These are phyloP conservation scores for Acanthosepion pharaonis DNA, from an alignment of 2,888 invertebrate species.

Conservation along the genomic window DNA sequence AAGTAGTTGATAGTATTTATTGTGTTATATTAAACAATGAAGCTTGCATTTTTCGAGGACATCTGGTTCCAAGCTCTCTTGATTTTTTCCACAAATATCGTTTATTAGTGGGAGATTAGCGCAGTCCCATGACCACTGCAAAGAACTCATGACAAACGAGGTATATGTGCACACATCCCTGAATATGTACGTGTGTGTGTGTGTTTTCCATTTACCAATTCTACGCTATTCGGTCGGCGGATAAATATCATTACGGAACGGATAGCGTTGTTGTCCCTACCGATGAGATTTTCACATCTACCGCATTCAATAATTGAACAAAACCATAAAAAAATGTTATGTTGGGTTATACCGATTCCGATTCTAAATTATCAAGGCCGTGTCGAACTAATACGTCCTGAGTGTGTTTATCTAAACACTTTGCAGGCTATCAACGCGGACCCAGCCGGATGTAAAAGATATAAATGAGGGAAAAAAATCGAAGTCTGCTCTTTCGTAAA, in stretches of 20 bases:
- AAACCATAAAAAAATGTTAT: neutral
- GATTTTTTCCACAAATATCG: neutral
- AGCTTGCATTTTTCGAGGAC: neutral
- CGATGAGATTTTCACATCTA: neutral
- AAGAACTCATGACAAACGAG: neutral
- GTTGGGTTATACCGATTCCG: neutral
- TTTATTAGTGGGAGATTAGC: neutral
- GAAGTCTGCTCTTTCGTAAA: neutral
- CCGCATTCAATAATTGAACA: neutral
- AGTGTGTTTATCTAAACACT: neutral
- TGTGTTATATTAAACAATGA: neutral
- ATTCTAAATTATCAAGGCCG: neutral
- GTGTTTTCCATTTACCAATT: too few species aligned
- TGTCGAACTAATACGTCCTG: neutral
- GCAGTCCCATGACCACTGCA: neutral
- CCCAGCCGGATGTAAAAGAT: neutral
- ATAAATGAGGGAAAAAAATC: neutral
- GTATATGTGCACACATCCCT: neutral
- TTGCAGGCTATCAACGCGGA: neutral
- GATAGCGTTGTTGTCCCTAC: neutral
- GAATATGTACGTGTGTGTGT: neutral
- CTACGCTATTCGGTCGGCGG: neutral
- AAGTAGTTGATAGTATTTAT: too few species aligned
- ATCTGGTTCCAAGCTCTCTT: neutral
- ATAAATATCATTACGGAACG: neutral